Conservation (phyloP, 2,113 vertebrate genomes). For the Pterophyllum scalare region DNA sequence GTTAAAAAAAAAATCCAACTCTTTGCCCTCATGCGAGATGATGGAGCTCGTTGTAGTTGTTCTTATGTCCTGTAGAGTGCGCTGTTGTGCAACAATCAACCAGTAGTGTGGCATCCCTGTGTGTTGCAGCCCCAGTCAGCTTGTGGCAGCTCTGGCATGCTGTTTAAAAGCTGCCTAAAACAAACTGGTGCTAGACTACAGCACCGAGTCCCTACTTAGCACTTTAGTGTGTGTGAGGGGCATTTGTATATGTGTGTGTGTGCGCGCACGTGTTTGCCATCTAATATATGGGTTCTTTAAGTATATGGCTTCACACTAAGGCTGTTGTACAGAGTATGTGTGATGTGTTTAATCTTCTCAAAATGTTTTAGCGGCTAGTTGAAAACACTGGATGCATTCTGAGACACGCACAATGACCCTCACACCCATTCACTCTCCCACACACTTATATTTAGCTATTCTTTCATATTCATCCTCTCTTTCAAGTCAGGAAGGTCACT, state of each 20-base stretch:
- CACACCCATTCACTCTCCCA: constrained; percentile 40
- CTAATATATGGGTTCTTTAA: constrained; percentile 5
- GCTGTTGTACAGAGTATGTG: neutral
- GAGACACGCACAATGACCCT: constrained; percentile 38
- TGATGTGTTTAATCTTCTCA: constrained; percentile 11
- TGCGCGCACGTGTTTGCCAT: neutral
- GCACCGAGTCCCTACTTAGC: constrained; percentile 58
- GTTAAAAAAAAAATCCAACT: no score
- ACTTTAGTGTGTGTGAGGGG: constrained; percentile 35
- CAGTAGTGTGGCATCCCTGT: neutral
- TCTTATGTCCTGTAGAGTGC: constrained; percentile 56
- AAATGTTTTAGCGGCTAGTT: constrained; percentile 3
- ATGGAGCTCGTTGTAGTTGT: constrained; percentile 9
- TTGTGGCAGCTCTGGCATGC: constrained; percentile 69
- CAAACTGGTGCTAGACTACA: constrained; percentile 68
- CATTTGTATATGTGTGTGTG: constrained; percentile 14
- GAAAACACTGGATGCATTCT: constrained; percentile 9
- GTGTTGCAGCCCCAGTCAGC: constrained; percentile 33
- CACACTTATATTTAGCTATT: constrained; percentile 45
- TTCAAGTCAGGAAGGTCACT: constrained; percentile 61
- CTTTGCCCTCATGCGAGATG: neutral
- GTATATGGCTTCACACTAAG: constrained; percentile 1
- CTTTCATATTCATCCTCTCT: constrained; percentile 54
- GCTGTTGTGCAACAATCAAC: constrained; percentile 61
- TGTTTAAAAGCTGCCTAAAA: constrained; percentile 77